Conservation (phyloP, 2,797 vertebrate genomes). For the Sebastes cheni region DNA sequence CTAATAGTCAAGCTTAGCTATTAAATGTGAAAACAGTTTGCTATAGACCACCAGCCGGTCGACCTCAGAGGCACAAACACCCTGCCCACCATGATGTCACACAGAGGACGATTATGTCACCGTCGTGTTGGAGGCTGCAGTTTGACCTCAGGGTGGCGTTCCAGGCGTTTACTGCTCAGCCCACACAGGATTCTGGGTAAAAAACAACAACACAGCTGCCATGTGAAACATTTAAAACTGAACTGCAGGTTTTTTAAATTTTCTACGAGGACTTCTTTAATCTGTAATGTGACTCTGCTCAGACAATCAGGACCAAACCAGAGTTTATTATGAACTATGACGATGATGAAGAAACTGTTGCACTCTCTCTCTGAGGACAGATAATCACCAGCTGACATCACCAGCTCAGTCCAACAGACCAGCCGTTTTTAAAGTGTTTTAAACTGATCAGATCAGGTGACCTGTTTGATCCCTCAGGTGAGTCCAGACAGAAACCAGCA, state of each 20-base stretch:
- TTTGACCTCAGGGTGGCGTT: background rate
- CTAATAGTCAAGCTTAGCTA: too few species aligned
- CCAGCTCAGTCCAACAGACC: constrained; percentile 48
- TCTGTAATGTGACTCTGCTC: constrained; percentile 13
- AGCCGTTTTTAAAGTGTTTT: constrained; percentile 15
- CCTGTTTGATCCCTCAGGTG: constrained; percentile 60
- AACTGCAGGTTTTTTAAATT: background rate
- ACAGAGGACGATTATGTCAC: background rate
- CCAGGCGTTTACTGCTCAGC: background rate
- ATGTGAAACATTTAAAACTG: background rate
- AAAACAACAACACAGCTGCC: background rate
- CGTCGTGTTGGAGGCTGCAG: background rate
- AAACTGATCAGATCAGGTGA: constrained; percentile 44
- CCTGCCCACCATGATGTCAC: background rate
- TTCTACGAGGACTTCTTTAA: background rate
- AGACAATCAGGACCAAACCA: constrained; percentile 63
- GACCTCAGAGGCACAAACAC: background rate
- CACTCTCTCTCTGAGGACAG: background rate
- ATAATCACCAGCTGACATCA: constrained; percentile 51
- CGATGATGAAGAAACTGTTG: background rate
- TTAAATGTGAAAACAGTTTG: too few species aligned
- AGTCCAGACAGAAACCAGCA: constrained; percentile 34
- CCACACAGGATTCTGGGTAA: constrained; percentile 1
- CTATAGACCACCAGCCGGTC: too few species aligned
- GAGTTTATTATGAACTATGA: constrained; percentile 12